A percentile compares a stretch with the other conserved stretches of the same genome.
Evolutionary conservation across 2,113 vertebrate genomes (phyloP).

Genomic region (Chlamydotis undulata): DNA sequence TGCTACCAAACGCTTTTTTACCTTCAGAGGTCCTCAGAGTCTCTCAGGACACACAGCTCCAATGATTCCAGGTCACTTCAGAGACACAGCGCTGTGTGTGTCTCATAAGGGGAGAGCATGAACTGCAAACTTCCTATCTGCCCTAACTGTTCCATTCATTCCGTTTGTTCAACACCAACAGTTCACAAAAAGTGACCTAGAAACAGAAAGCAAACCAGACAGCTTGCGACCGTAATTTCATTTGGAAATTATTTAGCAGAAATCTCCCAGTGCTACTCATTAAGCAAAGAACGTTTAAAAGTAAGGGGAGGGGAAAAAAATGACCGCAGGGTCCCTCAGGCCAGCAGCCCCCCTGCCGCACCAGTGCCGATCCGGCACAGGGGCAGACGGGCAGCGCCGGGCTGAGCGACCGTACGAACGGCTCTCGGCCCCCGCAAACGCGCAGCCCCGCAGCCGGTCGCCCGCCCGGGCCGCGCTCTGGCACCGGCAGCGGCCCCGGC

Average conservation of each 20-base stretch:
- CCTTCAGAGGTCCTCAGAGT: neutral
- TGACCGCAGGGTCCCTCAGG: fast-evolving
- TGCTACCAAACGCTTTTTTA: neutral
- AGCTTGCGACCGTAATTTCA: fast-evolving
- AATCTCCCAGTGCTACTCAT: neutral
- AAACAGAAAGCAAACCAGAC: neutral
- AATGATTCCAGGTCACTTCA: neutral
- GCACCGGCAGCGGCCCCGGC: neutral
- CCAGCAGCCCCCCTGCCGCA: neutral
- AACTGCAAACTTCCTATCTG: neutral
- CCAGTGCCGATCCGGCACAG: no score
- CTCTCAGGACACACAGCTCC: neutral
- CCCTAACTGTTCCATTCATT: constrained; percentile 24
- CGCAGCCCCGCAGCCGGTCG: neutral
- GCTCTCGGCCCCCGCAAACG: neutral
- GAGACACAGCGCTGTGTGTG: neutral
- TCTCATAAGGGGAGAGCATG: neutral
- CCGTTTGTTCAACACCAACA: neutral
- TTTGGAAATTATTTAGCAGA: neutral
- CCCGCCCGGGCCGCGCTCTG: neutral
- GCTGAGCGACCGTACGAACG: fast-evolving
- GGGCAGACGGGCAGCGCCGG: neutral
- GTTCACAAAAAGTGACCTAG: neutral
- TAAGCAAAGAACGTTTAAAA: no score
- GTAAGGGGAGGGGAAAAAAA: no score